Evolutionary conservation across 2,888 invertebrate species (phyloP).

Genomic region (Oscheius sp.): DNA sequence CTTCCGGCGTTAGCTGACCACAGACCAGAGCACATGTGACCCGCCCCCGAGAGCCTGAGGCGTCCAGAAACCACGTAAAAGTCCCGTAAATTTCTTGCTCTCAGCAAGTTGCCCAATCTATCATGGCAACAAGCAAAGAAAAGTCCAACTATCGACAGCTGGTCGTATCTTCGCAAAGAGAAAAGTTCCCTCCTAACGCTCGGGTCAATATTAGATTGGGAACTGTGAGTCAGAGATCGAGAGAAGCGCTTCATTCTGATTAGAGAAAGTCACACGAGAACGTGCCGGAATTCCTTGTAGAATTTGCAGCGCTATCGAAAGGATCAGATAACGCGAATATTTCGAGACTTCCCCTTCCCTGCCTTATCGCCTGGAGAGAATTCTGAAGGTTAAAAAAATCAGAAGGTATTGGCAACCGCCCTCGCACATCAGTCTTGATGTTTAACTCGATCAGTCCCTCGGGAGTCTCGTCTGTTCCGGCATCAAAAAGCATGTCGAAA

Average conservation of each 20-base stretch:
- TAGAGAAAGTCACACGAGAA: background rate
- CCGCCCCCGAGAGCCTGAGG: slow-evolving; percentile 19
- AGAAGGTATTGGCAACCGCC: no score
- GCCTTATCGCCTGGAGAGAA: no score
- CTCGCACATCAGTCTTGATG: slow-evolving; percentile 3
- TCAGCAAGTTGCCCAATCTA: slow-evolving; percentile 5
- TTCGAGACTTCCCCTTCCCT: no score
- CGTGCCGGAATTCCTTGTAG: background rate
- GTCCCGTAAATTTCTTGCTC: background rate
- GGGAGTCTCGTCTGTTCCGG: slow-evolving; percentile 14
- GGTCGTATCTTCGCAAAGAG: no score
- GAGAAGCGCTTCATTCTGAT: background rate
- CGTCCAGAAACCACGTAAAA: slow-evolving; percentile 15
- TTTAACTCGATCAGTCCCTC: slow-evolving; percentile 20
- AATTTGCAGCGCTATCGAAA: background rate
- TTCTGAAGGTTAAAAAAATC: no score
- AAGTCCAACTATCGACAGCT: background rate
- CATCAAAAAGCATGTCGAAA: slow-evolving; percentile 17
- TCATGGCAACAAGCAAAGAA: background rate
- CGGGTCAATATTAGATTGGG: background rate
- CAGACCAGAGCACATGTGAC: slow-evolving; percentile 27
- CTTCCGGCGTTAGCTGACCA: slow-evolving; percentile 29
- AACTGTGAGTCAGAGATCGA: background rate
- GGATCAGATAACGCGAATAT: background rate
- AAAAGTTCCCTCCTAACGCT: background rate